These are phyloP conservation scores for Paradoxurus hermaphroditus DNA, from an alignment of 2,113 vertebrate species.

Conservation along the genomic window DNA sequence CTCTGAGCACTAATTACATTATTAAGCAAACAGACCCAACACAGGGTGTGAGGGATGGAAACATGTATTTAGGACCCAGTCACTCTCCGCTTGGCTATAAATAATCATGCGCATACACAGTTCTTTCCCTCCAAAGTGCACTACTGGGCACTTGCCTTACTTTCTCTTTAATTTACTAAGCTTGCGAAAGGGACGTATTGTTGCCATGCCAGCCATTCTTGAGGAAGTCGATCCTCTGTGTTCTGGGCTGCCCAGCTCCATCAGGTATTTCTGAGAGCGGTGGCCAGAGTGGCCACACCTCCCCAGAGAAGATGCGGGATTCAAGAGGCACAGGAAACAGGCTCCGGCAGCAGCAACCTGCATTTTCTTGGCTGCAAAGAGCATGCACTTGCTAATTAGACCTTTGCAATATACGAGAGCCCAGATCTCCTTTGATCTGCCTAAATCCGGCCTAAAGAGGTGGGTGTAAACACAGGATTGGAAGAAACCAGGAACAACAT, in stretches of 20 bases:
- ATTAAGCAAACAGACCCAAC: slow-evolving; percentile 84
- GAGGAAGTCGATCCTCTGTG: not conserved
- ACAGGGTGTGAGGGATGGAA: slow-evolving; percentile 79
- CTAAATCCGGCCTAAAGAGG: slow-evolving; percentile 55
- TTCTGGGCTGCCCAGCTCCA: not conserved
- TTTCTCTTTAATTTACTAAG: not conserved
- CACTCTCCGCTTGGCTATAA: slow-evolving; percentile 61
- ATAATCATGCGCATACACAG: slow-evolving; percentile 33
- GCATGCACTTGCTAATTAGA: slow-evolving; percentile 65
- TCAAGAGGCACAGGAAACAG: not conserved
- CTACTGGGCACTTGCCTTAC: not conserved
- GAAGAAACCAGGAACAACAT: slow-evolving; percentile 61
- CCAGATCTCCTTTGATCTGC: slow-evolving; percentile 29
- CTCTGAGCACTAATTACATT: slow-evolving; percentile 84
- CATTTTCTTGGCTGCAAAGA: slow-evolving; percentile 57
- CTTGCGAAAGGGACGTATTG: not conserved
- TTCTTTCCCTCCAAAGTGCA: slow-evolving; percentile 49
- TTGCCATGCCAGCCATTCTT: not conserved
- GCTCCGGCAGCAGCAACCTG: slow-evolving; percentile 54
- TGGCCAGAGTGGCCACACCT: not conserved
- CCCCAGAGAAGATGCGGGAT: not conserved
- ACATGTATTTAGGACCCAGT: slow-evolving; percentile 79
- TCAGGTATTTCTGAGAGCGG: not conserved
- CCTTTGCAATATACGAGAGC: slow-evolving; percentile 42
- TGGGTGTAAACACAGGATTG: not conserved